Evolutionary conservation across 2,888 invertebrate species (phyloP).

Genomic region (Apodemia zela): DNA sequence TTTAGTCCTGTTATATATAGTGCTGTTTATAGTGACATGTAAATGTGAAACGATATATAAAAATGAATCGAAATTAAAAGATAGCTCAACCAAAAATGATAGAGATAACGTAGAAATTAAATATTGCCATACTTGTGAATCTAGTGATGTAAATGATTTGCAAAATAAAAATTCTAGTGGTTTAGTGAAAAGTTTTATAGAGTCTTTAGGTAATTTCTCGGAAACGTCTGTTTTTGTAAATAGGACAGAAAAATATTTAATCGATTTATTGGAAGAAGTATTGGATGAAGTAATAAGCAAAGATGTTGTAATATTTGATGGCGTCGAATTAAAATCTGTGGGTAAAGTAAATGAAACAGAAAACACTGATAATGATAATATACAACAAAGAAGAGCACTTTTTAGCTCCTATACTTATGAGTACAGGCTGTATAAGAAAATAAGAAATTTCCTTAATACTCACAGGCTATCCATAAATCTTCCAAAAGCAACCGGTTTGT

Average conservation of each 20-base stretch:
- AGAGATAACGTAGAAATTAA: constrained; percentile 59
- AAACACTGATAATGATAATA: constrained; percentile 29
- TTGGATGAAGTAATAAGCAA: constrained; percentile 79
- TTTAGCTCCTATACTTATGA: constrained; percentile 68
- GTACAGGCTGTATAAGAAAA: constrained; percentile 78
- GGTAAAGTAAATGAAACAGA: constrained; percentile 34
- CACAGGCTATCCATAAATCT: constrained; percentile 84
- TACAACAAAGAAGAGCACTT: constrained; percentile 52
- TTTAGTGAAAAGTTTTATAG: constrained; percentile 51
- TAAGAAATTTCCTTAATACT: constrained; percentile 79
- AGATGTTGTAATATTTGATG: constrained; percentile 80
- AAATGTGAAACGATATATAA: constrained; percentile 50
- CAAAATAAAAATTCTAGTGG: constrained; percentile 28
- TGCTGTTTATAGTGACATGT: constrained; percentile 46
- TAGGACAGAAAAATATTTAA: constrained; percentile 59
- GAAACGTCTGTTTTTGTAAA: constrained; percentile 55
- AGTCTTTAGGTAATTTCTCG: constrained; percentile 49
- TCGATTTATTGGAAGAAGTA: constrained; percentile 75
- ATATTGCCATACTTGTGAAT: constrained; percentile 71
- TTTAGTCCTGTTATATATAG: constrained; percentile 53
- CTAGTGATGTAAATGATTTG: constrained; percentile 37
- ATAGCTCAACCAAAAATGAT: constrained; percentile 57
- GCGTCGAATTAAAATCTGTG: constrained; percentile 71
- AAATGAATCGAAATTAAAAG: constrained; percentile 46
- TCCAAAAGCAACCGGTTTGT: constrained; percentile 83